Percentiles rank a stretch among this genome's conserved stretches.
phyloP scores from a whole-genome alignment of 2,113 vertebrate species.

The Phrynosoma blainvillii region DNA sequence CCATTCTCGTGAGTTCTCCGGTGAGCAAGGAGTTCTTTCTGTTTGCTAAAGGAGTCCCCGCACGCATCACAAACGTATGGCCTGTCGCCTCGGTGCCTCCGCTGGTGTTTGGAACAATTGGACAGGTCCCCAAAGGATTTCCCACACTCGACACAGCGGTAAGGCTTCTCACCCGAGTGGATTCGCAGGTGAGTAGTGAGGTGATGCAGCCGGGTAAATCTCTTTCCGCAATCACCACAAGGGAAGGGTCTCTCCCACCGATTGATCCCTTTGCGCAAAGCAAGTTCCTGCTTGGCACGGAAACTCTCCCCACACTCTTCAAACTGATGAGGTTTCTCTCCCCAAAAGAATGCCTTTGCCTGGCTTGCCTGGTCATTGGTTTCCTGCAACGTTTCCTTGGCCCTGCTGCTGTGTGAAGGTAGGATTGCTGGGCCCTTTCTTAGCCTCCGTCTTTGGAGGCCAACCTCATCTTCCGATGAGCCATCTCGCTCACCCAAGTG shows the following conservation, averaged over 20 bases:
- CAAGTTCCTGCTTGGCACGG: constrained; percentile 55
- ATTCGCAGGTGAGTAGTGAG: constrained; percentile 42
- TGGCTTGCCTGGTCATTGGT: not conserved
- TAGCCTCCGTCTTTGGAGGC: not conserved
- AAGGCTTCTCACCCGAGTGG: constrained; percentile 50
- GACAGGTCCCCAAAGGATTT: constrained; percentile 59
- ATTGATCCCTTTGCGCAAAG: constrained; percentile 56
- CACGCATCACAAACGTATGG: not conserved
- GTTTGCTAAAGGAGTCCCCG: constrained; percentile 1
- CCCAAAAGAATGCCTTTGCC: not conserved
- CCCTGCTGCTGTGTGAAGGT: too few species aligned
- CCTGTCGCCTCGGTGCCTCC: not conserved
- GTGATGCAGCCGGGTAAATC: not conserved
- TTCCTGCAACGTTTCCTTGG: not conserved
- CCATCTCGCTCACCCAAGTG: not conserved
- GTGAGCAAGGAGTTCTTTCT: not conserved
- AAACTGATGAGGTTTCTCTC: not conserved
- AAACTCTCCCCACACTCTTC: constrained; percentile 56
- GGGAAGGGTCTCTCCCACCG: not conserved
- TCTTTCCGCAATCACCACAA: not conserved
- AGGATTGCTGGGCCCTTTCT: not conserved
- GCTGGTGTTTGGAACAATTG: constrained; percentile 60
- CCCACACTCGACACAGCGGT: constrained; percentile 57
- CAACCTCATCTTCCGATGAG: not conserved
- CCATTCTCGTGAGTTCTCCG: not conserved